Percentiles rank a stretch among this genome's conserved stretches.
phyloP scores from a whole-genome alignment of 1,140 invertebrate genomes.

The Lordiphosa stackelbergi region DNA sequence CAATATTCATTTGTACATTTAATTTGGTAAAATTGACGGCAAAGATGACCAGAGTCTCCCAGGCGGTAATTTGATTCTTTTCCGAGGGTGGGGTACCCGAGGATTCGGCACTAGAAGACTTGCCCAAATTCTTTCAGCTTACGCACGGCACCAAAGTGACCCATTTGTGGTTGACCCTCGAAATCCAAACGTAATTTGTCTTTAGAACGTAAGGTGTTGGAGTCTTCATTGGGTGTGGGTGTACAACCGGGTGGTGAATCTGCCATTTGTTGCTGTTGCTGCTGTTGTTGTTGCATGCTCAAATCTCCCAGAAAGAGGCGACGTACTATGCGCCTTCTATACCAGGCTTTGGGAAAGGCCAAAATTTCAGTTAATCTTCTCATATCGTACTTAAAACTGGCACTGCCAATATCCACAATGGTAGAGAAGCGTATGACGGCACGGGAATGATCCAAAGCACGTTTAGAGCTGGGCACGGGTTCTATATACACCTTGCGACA shows the following conservation, averaged over 20 bases:
- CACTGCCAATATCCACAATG: slow-evolving; percentile 97
- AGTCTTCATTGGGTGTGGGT: slow-evolving; percentile 50
- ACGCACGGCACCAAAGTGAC: slow-evolving; percentile 70
- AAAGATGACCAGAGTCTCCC: slow-evolving; percentile 97
- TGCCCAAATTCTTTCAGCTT: slow-evolving; percentile 79
- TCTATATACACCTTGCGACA: slow-evolving; percentile 90
- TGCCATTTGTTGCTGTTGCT: slow-evolving; percentile 33
- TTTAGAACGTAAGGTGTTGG: slow-evolving; percentile 27
- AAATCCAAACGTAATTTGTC: slow-evolving; percentile 61
- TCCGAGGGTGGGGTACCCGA: slow-evolving; percentile 70
- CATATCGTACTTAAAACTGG: slow-evolving; percentile 99
- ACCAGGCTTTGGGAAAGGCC: slow-evolving; percentile 99
- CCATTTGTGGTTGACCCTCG: slow-evolving; percentile 43
- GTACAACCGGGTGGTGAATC: slow-evolving; percentile 44
- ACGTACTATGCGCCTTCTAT: slow-evolving; percentile 93
- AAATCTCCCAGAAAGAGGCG: slow-evolving; percentile 95
- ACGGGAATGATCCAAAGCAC: slow-evolving; percentile 80
- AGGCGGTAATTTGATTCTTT: slow-evolving; percentile 81
- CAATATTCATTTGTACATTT: slow-evolving; percentile 99
- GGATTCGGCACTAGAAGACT: slow-evolving; percentile 69
- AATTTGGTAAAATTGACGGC: slow-evolving; percentile 96
- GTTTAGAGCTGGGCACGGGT: slow-evolving; percentile 78
- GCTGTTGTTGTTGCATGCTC: slow-evolving; percentile 79
- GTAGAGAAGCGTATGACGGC: slow-evolving; percentile 95
- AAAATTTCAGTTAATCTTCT: slow-evolving; percentile 96